These are phyloP conservation scores for Chromis chromis DNA, from an alignment of 2,797 vertebrate species.

Conservation along the genomic window DNA sequence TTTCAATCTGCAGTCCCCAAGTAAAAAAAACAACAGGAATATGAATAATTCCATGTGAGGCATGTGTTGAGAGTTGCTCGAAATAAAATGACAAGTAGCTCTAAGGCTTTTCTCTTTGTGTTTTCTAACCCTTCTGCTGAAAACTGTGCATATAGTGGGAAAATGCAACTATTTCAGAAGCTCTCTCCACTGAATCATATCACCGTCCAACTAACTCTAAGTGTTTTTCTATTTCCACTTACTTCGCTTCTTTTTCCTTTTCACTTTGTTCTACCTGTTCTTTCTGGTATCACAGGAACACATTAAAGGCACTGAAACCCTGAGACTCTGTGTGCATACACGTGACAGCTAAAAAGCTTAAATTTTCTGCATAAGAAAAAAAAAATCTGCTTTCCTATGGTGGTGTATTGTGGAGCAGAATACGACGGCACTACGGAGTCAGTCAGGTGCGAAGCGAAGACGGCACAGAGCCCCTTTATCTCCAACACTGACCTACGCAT, in stretches of 20 bases:
- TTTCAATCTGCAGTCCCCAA: background rate
- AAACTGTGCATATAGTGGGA: background rate
- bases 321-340: background rate
- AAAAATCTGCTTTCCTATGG: background rate
- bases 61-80: background rate
- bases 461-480: constrained; percentile 28
- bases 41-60: background rate
- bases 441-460: constrained; percentile 55
- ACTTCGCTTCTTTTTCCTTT: background rate
- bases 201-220: background rate
- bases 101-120: background rate
- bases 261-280: background rate
- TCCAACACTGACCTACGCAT: constrained; percentile 49
- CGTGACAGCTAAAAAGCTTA: background rate
- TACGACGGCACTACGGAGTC: constrained; percentile 29
- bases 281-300: background rate
- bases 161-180: constrained; percentile 12
- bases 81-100: background rate
- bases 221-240: background rate
- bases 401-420: background rate
- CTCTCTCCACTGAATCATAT: background rate
- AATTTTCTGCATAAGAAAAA: background rate
- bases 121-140: background rate
- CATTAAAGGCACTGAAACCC: background rate
- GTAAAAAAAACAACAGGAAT: background rate